phyloP scores from a whole-genome alignment of 2,888 invertebrate genomes.

The Eupithecia subumbrata region DNA sequence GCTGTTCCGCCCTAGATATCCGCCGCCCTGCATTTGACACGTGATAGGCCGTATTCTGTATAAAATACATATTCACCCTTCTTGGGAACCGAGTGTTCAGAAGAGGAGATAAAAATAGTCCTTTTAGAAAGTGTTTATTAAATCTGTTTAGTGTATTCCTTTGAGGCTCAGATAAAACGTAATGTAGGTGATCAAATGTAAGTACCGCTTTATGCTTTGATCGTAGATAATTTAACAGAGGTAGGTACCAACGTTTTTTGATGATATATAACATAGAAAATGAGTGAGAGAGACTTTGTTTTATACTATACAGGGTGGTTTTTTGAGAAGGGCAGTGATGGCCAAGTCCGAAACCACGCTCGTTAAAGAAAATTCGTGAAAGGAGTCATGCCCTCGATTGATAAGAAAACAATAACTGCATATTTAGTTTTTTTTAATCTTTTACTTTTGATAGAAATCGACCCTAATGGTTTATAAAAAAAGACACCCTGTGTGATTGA shows the following conservation, averaged over 20 bases:
- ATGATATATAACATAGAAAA: neutral
- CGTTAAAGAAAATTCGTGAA: no score
- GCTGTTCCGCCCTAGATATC: slow-evolving; percentile 13
- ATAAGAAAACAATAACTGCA: no score
- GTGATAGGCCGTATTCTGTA: slow-evolving; percentile 21
- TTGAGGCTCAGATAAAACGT: slow-evolving; percentile 8
- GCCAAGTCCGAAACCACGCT: no score
- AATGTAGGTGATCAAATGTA: slow-evolving; percentile 8
- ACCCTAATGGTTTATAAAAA: no score
- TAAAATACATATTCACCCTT: slow-evolving; percentile 25
- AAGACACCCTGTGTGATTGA: no score
- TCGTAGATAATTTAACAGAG: neutral
- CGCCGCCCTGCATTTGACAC: slow-evolving; percentile 15
- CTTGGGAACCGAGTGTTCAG: neutral
- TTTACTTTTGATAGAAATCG: no score
- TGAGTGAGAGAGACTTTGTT: neutral
- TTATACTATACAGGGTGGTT: no score
- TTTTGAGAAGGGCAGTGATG: no score
- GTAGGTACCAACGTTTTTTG: neutral
- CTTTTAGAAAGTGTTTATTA: neutral
- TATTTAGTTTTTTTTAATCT: no score
- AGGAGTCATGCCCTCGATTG: no score
- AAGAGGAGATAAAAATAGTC: slow-evolving; percentile 7
- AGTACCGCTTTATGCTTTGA: slow-evolving; percentile 5
- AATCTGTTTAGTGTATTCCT: slow-evolving; percentile 15